phyloP scores from a whole-genome alignment of 2,888 invertebrate species.

The Drosophila leonis region DNA sequence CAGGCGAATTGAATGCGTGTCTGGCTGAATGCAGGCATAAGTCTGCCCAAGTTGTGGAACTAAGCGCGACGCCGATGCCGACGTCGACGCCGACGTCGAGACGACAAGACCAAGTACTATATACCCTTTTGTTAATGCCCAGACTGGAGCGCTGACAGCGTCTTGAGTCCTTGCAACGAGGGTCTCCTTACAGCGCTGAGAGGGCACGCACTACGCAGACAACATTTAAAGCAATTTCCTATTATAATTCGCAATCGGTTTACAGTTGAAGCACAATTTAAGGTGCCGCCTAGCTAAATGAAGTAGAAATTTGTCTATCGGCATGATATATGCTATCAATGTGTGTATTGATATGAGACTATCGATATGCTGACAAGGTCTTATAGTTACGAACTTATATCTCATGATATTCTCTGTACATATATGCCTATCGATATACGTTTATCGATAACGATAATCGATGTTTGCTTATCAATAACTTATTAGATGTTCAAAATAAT shows the following conservation, averaged over 20 bases:
- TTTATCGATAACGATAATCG: too few relatives aligned
- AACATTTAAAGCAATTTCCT: slow-evolving; percentile 3
- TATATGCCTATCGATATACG: neutral
- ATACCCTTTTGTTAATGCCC: slow-evolving; percentile 36
- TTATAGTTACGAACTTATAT: neutral
- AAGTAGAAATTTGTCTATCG: neutral
- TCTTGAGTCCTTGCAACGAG: slow-evolving; percentile 23
- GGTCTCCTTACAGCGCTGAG: slow-evolving; percentile 4
- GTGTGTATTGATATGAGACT: neutral
- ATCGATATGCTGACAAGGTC: neutral
- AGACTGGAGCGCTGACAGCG: slow-evolving; percentile 22
- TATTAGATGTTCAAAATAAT: too few relatives aligned
- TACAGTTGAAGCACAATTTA: neutral
- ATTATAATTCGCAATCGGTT: slow-evolving; percentile 9
- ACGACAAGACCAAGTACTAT: slow-evolving; percentile 13
- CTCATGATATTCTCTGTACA: neutral
- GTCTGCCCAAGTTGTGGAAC: slow-evolving; percentile 60
- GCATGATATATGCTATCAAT: too few relatives aligned
- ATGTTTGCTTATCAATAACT: too few relatives aligned
- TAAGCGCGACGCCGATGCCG: neutral
- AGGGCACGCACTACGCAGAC: slow-evolving; percentile 5
- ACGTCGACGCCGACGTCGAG: slow-evolving; percentile 17
- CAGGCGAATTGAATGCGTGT: slow-evolving; percentile 70
- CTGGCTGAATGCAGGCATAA: slow-evolving; percentile 62
- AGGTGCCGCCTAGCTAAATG: neutral